Evolutionary conservation across 2,888 invertebrate species (phyloP).

Genomic region (Caenorhabditis virilis): DNA sequence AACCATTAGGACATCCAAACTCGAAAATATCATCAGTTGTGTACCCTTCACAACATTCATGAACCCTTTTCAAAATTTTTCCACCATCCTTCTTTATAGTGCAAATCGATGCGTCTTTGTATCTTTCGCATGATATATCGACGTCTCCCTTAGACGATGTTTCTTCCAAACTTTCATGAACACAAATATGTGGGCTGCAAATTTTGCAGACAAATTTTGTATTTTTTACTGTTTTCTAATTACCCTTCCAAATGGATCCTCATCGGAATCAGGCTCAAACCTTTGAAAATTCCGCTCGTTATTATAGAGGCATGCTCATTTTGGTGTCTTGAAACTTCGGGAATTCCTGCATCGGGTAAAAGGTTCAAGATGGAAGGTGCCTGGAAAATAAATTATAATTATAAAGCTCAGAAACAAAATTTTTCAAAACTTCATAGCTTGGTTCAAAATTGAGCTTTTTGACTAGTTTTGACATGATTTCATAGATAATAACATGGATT

Average conservation of each 20-base stretch:
- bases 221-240: not conserved
- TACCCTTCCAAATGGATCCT: not conserved
- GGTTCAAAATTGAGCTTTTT: not conserved
- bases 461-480: no score
- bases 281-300: not conserved
- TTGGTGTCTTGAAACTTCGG: not conserved
- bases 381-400: no score
- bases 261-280: not conserved
- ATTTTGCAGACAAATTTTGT: not conserved
- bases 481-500: no score
- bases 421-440: not conserved
- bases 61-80: not conserved
- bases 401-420: no score
- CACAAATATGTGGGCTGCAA: conserved; percentile 2
- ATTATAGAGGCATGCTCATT: not conserved
- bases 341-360: not conserved
- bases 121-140: not conserved
- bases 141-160: no score
- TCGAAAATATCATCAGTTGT: conserved; percentile 1
- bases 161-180: not conserved
- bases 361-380: no score
- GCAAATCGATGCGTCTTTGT: not conserved
- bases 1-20: conserved; percentile 4
- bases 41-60: conserved; percentile 8
- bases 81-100: not conserved